These are phyloP conservation scores for Thinocorus orbignyianus DNA, from an alignment of 2,113 vertebrate species.

Conservation along the genomic window DNA sequence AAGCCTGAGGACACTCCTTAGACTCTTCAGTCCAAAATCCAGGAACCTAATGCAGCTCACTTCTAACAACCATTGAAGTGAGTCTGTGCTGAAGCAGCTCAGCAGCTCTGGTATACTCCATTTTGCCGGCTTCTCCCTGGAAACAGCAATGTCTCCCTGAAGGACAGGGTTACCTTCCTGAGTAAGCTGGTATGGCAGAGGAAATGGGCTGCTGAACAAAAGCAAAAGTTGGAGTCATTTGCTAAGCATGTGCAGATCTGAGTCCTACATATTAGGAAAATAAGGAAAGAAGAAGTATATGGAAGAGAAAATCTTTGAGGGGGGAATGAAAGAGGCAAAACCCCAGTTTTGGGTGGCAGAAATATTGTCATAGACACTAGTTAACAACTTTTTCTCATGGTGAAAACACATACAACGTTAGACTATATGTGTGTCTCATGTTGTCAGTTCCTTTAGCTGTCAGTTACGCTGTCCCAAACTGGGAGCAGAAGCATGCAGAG, in stretches of 20 bases:
- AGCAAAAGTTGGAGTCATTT: neutral
- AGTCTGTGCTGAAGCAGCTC: neutral
- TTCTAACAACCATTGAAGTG: neutral
- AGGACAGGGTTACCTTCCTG: neutral
- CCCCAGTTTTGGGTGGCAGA: neutral
- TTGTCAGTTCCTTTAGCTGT: neutral
- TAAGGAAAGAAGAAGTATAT: neutral
- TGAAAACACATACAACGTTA: neutral
- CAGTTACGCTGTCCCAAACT: neutral
- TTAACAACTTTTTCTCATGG: neutral
- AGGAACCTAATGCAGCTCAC: neutral
- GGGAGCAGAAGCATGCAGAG: neutral
- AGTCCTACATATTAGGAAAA: neutral
- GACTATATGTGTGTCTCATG: neutral
- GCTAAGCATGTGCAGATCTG: neutral
- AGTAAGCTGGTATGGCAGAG: neutral
- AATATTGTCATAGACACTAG: neutral
- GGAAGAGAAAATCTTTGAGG: neutral
- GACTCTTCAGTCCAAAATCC: neutral
- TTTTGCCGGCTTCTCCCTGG: neutral
- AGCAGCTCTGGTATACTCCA: fast-evolving
- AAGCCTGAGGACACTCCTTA: neutral
- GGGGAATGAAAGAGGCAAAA: neutral
- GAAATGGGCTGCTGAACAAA: neutral
- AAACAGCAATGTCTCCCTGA: neutral